Evolutionary conservation across 2,888 invertebrate species (phyloP), one percentile per base, ranked within the genome.

Genomic region (Bimastos eiseni): DNA sequence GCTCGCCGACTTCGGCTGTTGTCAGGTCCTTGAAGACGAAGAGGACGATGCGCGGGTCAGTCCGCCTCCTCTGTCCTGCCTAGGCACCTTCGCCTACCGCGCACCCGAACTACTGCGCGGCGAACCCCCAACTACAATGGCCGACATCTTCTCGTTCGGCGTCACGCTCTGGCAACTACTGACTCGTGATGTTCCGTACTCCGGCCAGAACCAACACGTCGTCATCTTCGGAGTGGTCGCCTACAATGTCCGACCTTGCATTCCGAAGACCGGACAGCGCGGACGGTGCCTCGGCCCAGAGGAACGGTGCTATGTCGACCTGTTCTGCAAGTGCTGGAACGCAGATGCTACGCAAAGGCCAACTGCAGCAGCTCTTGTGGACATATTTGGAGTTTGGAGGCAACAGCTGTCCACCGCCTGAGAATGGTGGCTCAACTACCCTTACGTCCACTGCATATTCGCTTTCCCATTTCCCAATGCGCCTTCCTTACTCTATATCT

Each of bases 91-190:
- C 8, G 95, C 96, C 1, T 96, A 96, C 93, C 96, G 96, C 94
- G 96, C 96, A 1, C 96, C 96, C 0, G 96, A 96, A 93, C 95
- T 96, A 6, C 94, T 96, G 24, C 94, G 95, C 91, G 96, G 96
- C 19, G 94, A 94, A 13, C 91, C 93, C 1, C 95, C 96, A 0
- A 95, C 96, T 8, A 93, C 94, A 21, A 96, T 96, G 91, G 95
- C 96, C 2, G 96, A 96, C 93, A 95, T 96, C 36, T 96, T 96
- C 93, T 96, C 96, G 24, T 94, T 96, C 88, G 96, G 96, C 24
- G 95, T 96, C 30, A 96, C 96, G 17, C 95, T 96, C 94, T 96
- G 96, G 96, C 96, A 96, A 93, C 93, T 96, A 93, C 93, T 96
- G n/a, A 93, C 95, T 24, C 94, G 96, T 13, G 95, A 95, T 91